Evolutionary conservation across 2,888 invertebrate genomes (phyloP).

Genomic region (Dione vanillae): DNA sequence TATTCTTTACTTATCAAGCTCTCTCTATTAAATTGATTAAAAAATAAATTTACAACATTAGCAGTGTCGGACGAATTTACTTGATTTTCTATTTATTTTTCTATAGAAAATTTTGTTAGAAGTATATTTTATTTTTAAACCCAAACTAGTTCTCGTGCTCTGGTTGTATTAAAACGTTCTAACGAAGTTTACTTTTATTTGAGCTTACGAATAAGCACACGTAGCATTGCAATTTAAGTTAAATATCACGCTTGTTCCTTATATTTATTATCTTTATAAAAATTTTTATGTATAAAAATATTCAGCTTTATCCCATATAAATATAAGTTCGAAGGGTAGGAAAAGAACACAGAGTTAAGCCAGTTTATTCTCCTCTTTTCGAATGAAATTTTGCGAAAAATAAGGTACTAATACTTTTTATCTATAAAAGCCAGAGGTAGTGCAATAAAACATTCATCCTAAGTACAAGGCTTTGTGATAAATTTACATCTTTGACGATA

Average conservation of each 20-base stretch:
- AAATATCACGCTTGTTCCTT: background rate
- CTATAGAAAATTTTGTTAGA: background rate
- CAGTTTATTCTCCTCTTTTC: no score
- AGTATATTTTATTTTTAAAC: background rate
- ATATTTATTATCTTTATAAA: background rate
- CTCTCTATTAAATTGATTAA: background rate
- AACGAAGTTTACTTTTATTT: slow-evolving; percentile 12
- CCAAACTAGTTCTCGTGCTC: background rate
- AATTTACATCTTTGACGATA: no score
- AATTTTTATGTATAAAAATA: no score
- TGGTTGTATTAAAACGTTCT: background rate
- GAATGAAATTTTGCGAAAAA: no score
- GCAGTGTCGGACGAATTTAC: no score
- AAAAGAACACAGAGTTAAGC: no score
- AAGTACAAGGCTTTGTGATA: no score
- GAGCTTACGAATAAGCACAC: background rate
- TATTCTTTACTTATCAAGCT: no score
- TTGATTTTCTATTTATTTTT: background rate
- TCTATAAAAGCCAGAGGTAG: no score
- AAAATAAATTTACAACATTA: background rate
- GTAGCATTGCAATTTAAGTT: background rate
- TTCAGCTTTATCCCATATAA: background rate
- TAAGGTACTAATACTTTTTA: no score
- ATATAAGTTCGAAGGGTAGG: no score
- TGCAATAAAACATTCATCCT: no score